Base-by-base conservation (phyloP, 2,797 vertebrate species). In the Clarias pachynema region DNA sequence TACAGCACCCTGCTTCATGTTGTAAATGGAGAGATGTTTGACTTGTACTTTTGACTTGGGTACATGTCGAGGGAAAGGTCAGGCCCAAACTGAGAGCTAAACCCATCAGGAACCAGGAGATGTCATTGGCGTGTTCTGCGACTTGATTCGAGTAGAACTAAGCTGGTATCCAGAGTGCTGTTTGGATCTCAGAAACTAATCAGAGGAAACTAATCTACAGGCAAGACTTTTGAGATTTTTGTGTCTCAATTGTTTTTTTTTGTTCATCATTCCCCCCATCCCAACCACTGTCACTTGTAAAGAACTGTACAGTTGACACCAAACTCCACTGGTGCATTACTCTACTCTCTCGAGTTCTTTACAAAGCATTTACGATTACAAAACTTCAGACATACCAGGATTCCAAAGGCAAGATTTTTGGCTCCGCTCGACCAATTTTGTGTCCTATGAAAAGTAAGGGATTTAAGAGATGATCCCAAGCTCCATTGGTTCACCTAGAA, bases 1-100 rank as follows among this genome's bases (percentile, higher is more conserved):
- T 18, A 22, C 60, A 82, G 81, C 81, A 82, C 78, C 86, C 68
- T n/a, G 53, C 68, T 86, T 80, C 80, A 60, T 75, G 78, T 8
- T 57, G 60, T 69, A 72, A 83, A 29, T 37, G 70, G 5, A 79
- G 37, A 88, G 37, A 31, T 40, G 57, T 49, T 34, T 0, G 14
- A 79, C 12, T 24, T n/a, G 15, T 82, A 56, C 7, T 78, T 78
- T 79, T 53, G 65, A 63, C 60, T 62, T 66, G 22, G 40, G 79
- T 74, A n/a, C 49, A 44, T 29, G 4, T 31, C 4, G 15, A 53
- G 20, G 29, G 74, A 66, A 68, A 70, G 70, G 34, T 15, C 15
- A 20, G 40, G 49, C 12, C 49, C 20, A 20, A 44, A 53, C 66
- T 60, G 83, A 69, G 14, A 37, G 63, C n/a, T 63, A n/a, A 79